These are phyloP conservation scores for Prosopocoilus inquinatus DNA, from an alignment of 2,888 invertebrate genomes.

Conservation along the genomic window DNA sequence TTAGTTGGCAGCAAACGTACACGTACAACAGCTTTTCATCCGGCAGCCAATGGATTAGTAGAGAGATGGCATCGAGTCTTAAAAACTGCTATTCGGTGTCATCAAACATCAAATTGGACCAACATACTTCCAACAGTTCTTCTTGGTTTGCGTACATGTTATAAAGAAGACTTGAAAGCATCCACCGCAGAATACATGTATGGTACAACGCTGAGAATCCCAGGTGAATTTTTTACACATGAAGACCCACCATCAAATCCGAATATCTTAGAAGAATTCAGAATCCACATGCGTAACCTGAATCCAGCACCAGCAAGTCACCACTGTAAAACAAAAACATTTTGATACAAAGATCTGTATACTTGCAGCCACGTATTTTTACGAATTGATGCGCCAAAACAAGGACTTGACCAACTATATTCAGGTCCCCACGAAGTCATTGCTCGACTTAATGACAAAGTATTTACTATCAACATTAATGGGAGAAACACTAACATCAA, in stretches of 20 bases:
- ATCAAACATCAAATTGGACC: slow-evolving; percentile 30
- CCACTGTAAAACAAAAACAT: no score
- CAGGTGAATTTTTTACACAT: no score
- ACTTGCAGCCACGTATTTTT: slow-evolving; percentile 6
- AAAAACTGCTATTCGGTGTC: slow-evolving; percentile 41
- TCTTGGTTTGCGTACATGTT: no score
- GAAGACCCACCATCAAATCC: no score
- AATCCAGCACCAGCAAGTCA: no score
- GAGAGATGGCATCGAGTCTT: slow-evolving; percentile 46
- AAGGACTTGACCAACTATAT: not conserved
- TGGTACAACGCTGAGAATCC: no score
- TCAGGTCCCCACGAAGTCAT: not conserved
- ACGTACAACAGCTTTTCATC: slow-evolving; percentile 39
- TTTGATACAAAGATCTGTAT: no score
- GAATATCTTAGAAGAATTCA: no score
- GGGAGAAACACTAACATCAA: not conserved
- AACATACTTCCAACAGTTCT: slow-evolving; percentile 31
- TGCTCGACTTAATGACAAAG: not conserved
- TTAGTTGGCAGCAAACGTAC: slow-evolving; percentile 26
- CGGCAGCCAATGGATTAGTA: slow-evolving; percentile 44
- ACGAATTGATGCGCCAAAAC: slow-evolving; percentile 6
- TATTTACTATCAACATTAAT: not conserved
- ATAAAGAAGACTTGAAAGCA: no score
- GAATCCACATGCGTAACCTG: no score
- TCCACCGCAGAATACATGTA: no score